These are phyloP conservation scores for Borostomias antarcticus DNA, from an alignment of 2,797 vertebrate genomes.

Conservation along the genomic window DNA sequence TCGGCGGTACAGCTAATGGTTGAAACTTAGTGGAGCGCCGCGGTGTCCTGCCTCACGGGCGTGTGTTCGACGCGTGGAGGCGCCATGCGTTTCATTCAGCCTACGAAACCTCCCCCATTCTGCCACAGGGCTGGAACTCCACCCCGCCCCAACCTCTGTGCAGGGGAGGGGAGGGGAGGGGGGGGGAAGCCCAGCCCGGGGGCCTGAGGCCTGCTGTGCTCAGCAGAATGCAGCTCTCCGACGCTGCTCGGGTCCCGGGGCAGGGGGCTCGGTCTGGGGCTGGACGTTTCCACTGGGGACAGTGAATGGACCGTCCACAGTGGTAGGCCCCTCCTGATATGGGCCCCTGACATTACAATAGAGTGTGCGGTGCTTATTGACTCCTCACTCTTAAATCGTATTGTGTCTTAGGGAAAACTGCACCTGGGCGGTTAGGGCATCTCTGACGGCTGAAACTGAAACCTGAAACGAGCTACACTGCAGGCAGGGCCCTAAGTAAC, in stretches of 20 bases:
- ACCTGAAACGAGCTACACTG: not conserved
- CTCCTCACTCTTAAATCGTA: not conserved
- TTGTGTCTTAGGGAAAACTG: not conserved
- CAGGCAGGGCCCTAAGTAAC: no score
- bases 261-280: no score
- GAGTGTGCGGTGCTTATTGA: not conserved
- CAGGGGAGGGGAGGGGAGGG: constrained; percentile 11
- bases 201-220: constrained; percentile 62
- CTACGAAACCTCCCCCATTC: constrained; percentile 52
- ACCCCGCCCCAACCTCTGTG: constrained; percentile 24
- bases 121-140: constrained; percentile 60
- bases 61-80: constrained; percentile 45
- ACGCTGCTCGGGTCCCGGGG: no score
- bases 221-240: constrained; percentile 67
- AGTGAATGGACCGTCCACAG: no score
- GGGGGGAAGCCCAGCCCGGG: constrained; percentile 45
- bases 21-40: no score
- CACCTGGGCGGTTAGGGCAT: not conserved
- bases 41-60: constrained; percentile 49
- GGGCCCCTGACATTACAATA: not conserved
- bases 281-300: no score
- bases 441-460: not conserved
- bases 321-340: no score
- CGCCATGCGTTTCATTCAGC: constrained; percentile 62
- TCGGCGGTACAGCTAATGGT: no score